Conservation (phyloP, 1,140 invertebrate genomes). For the Cylas formicarius region DNA sequence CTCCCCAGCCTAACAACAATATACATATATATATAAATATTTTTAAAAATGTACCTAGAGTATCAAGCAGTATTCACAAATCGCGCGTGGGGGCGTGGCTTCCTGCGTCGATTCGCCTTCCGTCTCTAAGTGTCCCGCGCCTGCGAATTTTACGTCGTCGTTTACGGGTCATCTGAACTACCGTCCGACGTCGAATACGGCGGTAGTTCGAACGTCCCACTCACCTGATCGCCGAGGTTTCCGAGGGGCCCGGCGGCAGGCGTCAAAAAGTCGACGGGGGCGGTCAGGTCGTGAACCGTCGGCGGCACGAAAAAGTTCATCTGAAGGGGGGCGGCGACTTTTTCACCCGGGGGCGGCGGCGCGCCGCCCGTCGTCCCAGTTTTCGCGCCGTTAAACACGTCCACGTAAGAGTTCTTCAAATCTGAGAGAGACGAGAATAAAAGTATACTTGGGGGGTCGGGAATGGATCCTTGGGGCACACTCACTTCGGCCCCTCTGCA, state of each 20-base stretch:
- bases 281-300: constrained; percentile 49
- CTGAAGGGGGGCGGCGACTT: constrained; percentile 37
- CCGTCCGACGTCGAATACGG: no score
- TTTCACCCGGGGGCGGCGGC: constrained; percentile 42
- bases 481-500: constrained; percentile 66
- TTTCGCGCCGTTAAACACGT: constrained; percentile 61
- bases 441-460: neutral
- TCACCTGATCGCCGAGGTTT: no score
- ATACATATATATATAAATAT: no score
- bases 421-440: constrained; percentile 45
- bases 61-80: no score
- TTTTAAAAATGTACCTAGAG: no score
- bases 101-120: no score
- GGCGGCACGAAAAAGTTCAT: constrained; percentile 49
- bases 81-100: no score
- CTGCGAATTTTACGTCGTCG: no score
- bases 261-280: constrained; percentile 51
- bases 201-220: no score
- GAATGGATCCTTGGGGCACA: constrained; percentile 21
- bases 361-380: constrained; percentile 43
- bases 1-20: no score
- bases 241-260: constrained; percentile 34
- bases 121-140: no score
- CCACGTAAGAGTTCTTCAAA: constrained; percentile 73
- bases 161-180: no score